These are phyloP conservation scores for Mustela erminea DNA, from an alignment of 2,797 vertebrate genomes.

Conservation along the genomic window DNA sequence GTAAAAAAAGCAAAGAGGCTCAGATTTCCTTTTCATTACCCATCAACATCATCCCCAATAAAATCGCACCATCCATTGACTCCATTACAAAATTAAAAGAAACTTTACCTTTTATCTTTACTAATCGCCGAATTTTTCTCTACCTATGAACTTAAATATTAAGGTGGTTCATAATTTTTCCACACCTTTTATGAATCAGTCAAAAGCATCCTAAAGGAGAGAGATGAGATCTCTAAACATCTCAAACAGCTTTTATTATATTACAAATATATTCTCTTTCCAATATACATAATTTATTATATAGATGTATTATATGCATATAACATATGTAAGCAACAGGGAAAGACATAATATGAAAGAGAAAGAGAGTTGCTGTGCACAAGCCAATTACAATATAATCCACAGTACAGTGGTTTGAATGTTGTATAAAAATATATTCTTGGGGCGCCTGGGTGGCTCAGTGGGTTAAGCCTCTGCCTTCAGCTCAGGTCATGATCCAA, in stretches of 20 bases:
- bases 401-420: background rate
- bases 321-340: background rate
- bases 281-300: background rate
- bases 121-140: background rate
- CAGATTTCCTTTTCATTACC: background rate
- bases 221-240: background rate
- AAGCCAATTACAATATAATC: background rate
- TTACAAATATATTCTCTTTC: background rate
- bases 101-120: background rate
- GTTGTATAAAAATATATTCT: background rate
- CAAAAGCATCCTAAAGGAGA: background rate
- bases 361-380: background rate
- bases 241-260: background rate
- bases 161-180: background rate
- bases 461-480: too few relatives aligned
- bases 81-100: background rate
- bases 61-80: background rate
- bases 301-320: background rate
- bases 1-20: background rate
- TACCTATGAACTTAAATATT: constrained; percentile 8
- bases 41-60: background rate
- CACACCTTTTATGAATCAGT: background rate
- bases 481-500: too few relatives aligned
- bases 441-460: too few relatives aligned
- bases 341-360: background rate